Percentiles rank a stretch among this genome's conserved stretches.
These are phyloP conservation scores for Drosophila nr. fundita DNA, from an alignment of 2,888 invertebrate genomes.

Conservation along the genomic window DNA sequence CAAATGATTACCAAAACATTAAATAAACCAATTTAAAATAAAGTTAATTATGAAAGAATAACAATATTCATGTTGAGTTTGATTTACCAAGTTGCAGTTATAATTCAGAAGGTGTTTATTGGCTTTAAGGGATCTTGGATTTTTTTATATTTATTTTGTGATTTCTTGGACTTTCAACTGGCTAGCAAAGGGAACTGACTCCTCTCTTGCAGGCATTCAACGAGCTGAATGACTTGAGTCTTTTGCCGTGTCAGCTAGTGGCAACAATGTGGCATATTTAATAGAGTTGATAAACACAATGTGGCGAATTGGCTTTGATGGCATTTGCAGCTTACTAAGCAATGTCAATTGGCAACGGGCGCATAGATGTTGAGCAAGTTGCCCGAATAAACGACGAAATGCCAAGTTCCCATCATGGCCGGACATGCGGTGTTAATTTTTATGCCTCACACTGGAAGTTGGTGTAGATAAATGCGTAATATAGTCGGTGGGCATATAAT, in stretches of 20 bases:
- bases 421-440: slow-evolving; percentile 60
- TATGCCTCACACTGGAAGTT: slow-evolving; percentile 37
- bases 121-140: not conserved
- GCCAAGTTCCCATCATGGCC: slow-evolving; percentile 48
- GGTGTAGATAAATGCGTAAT: slow-evolving; percentile 38
- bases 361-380: slow-evolving; percentile 12
- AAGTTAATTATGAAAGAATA: not conserved
- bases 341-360: slow-evolving; percentile 24
- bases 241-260: slow-evolving; percentile 30
- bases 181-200: not conserved
- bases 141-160: not conserved
- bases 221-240: slow-evolving; percentile 11
- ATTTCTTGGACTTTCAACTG: not conserved
- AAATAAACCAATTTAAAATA: not conserved
- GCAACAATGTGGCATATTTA: slow-evolving; percentile 29
- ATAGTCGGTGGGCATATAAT: slow-evolving; percentile 31
- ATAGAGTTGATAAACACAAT: slow-evolving; percentile 29
- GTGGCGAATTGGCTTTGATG: slow-evolving; percentile 26
- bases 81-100: not conserved
- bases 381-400: slow-evolving; percentile 13
- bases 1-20: not conserved
- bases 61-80: not conserved
- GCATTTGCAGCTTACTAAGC: not conserved
- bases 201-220: slow-evolving; percentile 4
- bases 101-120: not conserved